Percentiles rank a stretch among this genome's conserved stretches.
These are phyloP conservation scores for Cygnus atratus DNA, from an alignment of 2,113 vertebrate genomes.

Conservation along the genomic window DNA sequence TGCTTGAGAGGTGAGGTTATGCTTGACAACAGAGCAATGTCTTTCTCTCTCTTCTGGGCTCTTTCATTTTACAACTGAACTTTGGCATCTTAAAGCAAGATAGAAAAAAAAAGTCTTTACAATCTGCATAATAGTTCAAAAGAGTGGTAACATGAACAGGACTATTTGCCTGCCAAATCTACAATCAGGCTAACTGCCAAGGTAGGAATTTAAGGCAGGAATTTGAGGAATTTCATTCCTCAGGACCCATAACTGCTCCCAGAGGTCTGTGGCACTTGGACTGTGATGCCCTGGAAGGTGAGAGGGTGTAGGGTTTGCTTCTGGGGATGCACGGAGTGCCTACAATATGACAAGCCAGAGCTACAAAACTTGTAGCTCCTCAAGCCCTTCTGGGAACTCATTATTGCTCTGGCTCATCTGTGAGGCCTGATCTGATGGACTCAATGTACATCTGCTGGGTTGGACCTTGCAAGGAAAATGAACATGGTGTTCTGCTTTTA, in stretches of 20 bases:
- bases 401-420: neutral
- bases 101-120: neutral
- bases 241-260: neutral
- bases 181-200: neutral
- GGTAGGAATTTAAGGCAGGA: neutral
- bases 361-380: neutral
- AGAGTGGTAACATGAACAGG: neutral
- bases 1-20: slow-evolving; percentile 7
- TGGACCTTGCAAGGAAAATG: neutral
- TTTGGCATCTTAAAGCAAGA: neutral
- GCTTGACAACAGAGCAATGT: neutral
- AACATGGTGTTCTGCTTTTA: neutral
- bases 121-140: neutral
- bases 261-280: neutral
- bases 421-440: neutral
- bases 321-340: neutral
- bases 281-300: neutral
- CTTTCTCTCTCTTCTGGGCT: neutral
- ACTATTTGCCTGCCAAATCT: neutral
- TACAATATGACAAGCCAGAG: neutral
- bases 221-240: neutral
- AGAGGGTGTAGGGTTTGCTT: neutral
- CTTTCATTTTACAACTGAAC: neutral
- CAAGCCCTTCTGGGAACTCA: neutral
- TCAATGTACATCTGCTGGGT: neutral